These are phyloP conservation scores for Enteromius anoplus DNA, from an alignment of 2,797 vertebrate species.

Conservation along the genomic window DNA sequence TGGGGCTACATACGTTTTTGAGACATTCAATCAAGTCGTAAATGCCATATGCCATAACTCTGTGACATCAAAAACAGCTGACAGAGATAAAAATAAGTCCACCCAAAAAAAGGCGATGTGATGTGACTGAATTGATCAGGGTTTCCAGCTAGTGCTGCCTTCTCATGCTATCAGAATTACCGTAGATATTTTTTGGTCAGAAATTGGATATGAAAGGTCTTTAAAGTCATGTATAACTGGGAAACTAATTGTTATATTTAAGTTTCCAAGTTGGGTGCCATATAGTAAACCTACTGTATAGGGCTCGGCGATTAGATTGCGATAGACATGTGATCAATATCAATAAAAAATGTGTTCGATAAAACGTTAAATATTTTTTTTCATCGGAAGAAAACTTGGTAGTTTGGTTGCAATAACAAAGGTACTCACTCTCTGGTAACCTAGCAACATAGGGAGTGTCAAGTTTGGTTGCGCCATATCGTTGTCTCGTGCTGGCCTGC, in stretches of 20 bases:
- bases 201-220: not conserved
- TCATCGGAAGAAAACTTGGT: no score
- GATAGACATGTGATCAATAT: no score
- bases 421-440: no score
- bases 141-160: not conserved
- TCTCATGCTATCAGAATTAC: not conserved
- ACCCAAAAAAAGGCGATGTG: not conserved
- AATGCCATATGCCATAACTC: not conserved
- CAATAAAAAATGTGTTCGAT: no score
- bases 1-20: not conserved
- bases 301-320: no score
- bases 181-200: not conserved
- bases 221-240: not conserved
- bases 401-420: no score
- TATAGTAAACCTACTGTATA: no score
- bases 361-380: no score
- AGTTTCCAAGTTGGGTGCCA: no score
- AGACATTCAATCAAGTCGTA: not conserved
- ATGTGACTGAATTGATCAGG: not conserved
- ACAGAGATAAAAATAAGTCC: not conserved
- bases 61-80: constrained; percentile 2
- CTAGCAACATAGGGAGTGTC: no score
- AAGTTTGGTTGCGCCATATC: no score
- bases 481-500: no score
- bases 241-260: not conserved